Base-by-base conservation (phyloP, 2,888 invertebrate species). In the Tipula unca region DNA sequence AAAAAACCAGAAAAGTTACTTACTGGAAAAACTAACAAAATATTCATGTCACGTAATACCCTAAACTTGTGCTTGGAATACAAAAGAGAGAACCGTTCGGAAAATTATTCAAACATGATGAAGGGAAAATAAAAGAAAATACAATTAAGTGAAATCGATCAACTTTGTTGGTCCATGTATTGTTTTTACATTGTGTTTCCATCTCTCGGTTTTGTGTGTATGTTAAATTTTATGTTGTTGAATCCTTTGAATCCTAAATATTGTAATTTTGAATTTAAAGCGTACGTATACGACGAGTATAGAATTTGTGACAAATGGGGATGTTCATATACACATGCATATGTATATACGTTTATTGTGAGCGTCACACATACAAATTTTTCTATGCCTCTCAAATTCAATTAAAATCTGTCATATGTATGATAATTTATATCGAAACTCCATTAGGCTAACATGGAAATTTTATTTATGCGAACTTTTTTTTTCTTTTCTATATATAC, bases 121-220 rank as follows among this genome's bases (percentile, higher is more conserved):
- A 83, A 83, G 83, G 35, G 83, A 83, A 32, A 83, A 83, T 83
- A 83, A 83, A 83, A 83, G 35, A 83, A 83, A 83, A 83, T 83
- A 83, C 83, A 83, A 83, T 83, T 83, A 83, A 83, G 83, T 83
- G 83, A 83, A 83, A 83, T 83, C 83, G 83, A 83, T 83, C 83
- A 83, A 83, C 29, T 83, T 83, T 83, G 83, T 17, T 32, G 32
- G 83, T 29, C 35, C 83, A 17, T 83, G 32, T 83, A 32, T 83
- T 83, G 83, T 69, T 69, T 69, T 69, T 25, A 69, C 25, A 69
- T 69, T 69, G 25, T 69, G 69, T 69, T 69, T 69, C 25, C 69
- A 69, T 69, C 69, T 25, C 10, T 10, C 25, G 69, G 1, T 69
- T 69, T 25, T 69, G 69, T 25, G 32, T 32, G 1, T 69, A 10